These are phyloP conservation scores for Magallana angulata DNA, from an alignment of 1,140 invertebrate species.

Conservation along the genomic window DNA sequence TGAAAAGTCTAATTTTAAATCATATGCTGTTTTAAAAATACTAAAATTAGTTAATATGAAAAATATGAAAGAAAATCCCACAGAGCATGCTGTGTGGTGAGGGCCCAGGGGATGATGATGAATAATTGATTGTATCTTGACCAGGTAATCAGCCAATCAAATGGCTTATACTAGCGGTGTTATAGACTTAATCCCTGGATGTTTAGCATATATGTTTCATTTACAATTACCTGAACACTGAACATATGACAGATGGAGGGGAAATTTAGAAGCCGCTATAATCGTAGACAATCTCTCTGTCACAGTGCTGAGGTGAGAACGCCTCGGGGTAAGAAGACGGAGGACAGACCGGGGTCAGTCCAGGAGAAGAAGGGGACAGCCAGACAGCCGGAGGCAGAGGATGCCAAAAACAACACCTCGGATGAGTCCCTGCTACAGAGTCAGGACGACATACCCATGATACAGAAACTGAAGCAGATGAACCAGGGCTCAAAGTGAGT, in stretches of 20 bases:
- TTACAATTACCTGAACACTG: background rate
- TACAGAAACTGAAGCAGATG: constrained; percentile 74
- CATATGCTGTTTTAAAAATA: background rate
- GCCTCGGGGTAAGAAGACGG: constrained; percentile 55
- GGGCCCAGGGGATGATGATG: background rate
- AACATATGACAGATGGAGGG: constrained; percentile 8
- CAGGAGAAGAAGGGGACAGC: background rate
- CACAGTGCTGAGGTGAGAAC: constrained; percentile 63
- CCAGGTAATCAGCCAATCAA: background rate
- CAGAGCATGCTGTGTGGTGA: background rate
- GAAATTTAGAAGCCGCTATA: constrained; percentile 41
- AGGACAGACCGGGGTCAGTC: constrained; percentile 32
- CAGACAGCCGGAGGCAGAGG: background rate
- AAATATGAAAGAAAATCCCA: too few relatives aligned
- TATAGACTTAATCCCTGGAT: background rate
- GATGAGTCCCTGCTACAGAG: constrained; percentile 57
- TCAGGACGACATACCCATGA: constrained; percentile 68
- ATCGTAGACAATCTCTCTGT: constrained; percentile 31
- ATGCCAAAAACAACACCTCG: background rate
- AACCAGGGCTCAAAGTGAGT: constrained; percentile 68
- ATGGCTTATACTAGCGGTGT: background rate
- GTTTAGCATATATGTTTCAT: background rate
- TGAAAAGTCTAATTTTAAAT: background rate
- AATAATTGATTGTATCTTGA: constrained; percentile 3
- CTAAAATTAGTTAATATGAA: background rate